Conservation (phyloP, 2,888 invertebrate genomes). For the Cordilura impudica region DNA sequence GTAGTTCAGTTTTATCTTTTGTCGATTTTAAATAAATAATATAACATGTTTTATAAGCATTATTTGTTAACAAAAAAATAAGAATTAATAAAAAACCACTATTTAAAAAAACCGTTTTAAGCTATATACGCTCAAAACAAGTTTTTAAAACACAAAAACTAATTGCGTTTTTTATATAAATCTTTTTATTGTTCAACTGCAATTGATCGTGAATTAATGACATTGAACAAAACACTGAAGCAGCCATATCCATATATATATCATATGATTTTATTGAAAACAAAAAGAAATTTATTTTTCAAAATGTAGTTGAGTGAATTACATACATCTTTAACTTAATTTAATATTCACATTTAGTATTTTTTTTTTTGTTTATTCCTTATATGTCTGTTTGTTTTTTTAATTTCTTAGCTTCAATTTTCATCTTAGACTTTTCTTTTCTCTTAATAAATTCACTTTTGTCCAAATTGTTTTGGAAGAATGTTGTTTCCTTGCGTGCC, state of each 20-base stretch:
- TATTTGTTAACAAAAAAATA: slow-evolving; percentile 27
- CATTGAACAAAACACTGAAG: too few species aligned
- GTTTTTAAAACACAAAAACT: slow-evolving; percentile 1
- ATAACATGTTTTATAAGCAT: slow-evolving; percentile 34
- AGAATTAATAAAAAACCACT: slow-evolving; percentile 11
- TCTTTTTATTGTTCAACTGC: too few species aligned
- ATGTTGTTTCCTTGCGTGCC: slow-evolving; percentile 93
- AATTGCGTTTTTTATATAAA: too few species aligned
- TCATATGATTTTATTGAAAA: slow-evolving; percentile 20
- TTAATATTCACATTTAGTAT: slow-evolving; percentile 4
- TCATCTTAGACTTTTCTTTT: slow-evolving; percentile 70
- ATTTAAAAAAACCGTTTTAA: neutral
- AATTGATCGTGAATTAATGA: too few species aligned
- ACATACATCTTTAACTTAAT: too few species aligned
- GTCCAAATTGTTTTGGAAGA: slow-evolving; percentile 90
- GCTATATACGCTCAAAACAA: neutral
- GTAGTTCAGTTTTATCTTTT: slow-evolving; percentile 2
- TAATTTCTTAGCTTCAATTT: slow-evolving; percentile 54
- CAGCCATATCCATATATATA: too few species aligned
- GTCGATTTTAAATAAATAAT: slow-evolving; percentile 10
- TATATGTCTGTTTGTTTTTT: slow-evolving; percentile 19
- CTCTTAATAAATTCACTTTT: slow-evolving; percentile 84
- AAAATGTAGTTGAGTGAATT: too few species aligned
- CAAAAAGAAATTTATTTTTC: slow-evolving; percentile 35
- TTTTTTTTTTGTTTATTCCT: slow-evolving; percentile 8